Evolutionary conservation across 1,140 invertebrate species (phyloP).

Genomic region (Habropoda laboriosa): DNA sequence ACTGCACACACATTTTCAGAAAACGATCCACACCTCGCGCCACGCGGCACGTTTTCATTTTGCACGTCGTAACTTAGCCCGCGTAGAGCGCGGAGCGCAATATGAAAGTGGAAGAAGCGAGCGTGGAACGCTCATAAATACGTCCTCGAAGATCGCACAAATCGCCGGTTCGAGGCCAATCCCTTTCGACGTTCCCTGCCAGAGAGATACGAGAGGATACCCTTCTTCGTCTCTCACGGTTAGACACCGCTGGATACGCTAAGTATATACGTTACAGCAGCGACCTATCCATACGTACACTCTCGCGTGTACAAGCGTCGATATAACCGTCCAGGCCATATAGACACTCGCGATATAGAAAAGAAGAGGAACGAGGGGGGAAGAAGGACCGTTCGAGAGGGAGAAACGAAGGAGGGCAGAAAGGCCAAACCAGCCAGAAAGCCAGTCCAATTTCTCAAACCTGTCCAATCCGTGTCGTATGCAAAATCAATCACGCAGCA

Average conservation of each 20-base stretch:
- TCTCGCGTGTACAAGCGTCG: slow-evolving; percentile 1
- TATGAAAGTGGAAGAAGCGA: slow-evolving; percentile 64
- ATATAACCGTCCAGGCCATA: slow-evolving; percentile 52
- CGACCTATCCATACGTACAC: slow-evolving; percentile 12
- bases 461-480: slow-evolving; percentile 82
- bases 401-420: slow-evolving; percentile 52
- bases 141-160: slow-evolving; percentile 73
- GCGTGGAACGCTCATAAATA: slow-evolving; percentile 75
- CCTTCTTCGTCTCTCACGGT: slow-evolving; percentile 57
- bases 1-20: not conserved
- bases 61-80: slow-evolving; percentile 34
- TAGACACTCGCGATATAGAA: slow-evolving; percentile 50
- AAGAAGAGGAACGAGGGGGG: slow-evolving; percentile 24
- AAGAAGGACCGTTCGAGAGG: slow-evolving; percentile 20
- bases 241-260: slow-evolving; percentile 64
- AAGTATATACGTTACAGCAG: slow-evolving; percentile 39
- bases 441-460: slow-evolving; percentile 82
- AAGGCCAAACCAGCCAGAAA: slow-evolving; percentile 70
- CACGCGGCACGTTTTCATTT: slow-evolving; percentile 10
- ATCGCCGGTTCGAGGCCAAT: slow-evolving; percentile 71
- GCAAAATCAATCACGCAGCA: slow-evolving; percentile 82
- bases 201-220: slow-evolving; percentile 63
- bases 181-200: slow-evolving; percentile 64
- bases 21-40: not conserved
- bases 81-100: slow-evolving; percentile 60